Percentiles rank a stretch among this genome's conserved stretches.
Conservation (phyloP, 1,140 invertebrate genomes). For the Rhopalosiphum padi region DNA sequence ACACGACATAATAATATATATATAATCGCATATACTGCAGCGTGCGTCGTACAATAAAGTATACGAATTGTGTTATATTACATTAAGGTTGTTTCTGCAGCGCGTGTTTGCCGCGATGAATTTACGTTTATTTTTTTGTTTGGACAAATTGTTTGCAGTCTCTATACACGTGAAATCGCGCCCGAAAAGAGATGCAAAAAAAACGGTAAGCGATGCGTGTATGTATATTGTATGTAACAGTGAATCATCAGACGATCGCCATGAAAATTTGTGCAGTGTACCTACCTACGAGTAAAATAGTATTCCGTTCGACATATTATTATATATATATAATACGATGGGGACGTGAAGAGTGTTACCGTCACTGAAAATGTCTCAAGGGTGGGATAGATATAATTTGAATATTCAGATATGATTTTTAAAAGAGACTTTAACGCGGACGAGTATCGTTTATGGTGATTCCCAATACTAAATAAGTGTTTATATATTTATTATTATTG, state of each 20-base stretch:
- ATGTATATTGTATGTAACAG: no score
- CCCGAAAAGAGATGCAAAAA: not conserved
- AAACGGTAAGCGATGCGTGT: not conserved
- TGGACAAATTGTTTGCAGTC: not conserved
- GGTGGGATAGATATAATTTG: not conserved
- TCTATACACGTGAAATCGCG: not conserved
- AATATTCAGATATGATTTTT: not conserved
- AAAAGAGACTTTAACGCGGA: not conserved
- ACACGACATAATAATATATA: not conserved
- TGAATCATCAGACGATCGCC: not conserved
- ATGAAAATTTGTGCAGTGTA: no score
- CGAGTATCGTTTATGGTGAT: not conserved
- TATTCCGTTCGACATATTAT: no score
- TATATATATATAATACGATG: not conserved
- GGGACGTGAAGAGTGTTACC: no score
- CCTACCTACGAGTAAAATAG: no score
- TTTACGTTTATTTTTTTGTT: not conserved
- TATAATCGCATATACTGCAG: not conserved
- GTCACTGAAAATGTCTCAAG: no score
- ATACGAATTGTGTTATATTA: not conserved
- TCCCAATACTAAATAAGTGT: no score
- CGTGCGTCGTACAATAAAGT: not conserved
- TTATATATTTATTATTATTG: not conserved
- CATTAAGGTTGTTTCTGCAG: not conserved
- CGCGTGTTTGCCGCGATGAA: not conserved